Evolutionary conservation across 2,113 vertebrate species (phyloP).

Genomic region (Patagioenas fasciata): DNA sequence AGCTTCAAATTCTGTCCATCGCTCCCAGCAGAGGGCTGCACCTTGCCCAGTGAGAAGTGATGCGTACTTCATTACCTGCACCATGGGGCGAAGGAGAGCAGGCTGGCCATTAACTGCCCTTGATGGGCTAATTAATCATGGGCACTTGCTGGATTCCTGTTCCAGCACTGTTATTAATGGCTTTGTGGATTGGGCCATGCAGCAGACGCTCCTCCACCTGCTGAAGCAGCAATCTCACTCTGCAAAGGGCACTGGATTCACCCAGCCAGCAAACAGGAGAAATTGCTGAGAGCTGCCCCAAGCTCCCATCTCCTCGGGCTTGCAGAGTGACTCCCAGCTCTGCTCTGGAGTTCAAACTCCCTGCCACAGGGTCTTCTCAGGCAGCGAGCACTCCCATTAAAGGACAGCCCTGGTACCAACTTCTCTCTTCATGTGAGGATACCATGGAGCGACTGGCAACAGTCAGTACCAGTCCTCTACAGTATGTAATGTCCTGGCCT

Average conservation of each 20-base stretch:
- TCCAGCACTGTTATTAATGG: neutral
- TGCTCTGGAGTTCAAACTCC: neutral
- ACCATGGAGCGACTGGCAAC: accelerated
- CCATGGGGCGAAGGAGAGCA: neutral
- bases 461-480: neutral
- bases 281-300: neutral
- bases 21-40: neutral
- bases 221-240: conserved; percentile 12
- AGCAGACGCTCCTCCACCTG: neutral
- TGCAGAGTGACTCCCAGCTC: neutral
- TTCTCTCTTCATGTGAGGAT: neutral
- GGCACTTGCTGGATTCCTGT: conserved; percentile 4
- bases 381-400: accelerated
- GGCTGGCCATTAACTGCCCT: neutral
- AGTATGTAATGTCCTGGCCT: neutral
- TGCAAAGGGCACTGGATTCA: neutral
- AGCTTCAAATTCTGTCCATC: neutral
- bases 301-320: accelerated
- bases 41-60: neutral
- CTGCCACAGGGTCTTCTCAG: accelerated
- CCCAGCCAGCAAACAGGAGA: neutral
- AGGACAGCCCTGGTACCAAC: neutral
- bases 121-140: conserved; percentile 33
- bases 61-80: neutral
- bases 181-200: neutral